Evolutionary conservation across 2,113 vertebrate species (phyloP).

Genomic region (Centropus bengalensis): DNA sequence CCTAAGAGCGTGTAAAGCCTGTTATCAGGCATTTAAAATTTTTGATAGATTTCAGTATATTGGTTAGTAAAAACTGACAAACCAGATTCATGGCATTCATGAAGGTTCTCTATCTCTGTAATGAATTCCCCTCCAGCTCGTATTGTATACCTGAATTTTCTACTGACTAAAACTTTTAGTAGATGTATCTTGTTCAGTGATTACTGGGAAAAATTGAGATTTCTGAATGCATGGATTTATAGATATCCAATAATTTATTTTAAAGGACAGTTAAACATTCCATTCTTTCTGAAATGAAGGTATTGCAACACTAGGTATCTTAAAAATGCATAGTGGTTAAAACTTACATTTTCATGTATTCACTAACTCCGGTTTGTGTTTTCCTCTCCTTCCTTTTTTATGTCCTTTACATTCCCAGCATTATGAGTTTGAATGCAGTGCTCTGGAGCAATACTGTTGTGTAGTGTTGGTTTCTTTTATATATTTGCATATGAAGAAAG

Average conservation of each 20-base stretch:
- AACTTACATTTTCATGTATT: not conserved
- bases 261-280: not conserved
- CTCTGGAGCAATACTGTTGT: not conserved
- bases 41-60: not conserved
- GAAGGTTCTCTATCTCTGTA: not conserved
- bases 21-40: not conserved
- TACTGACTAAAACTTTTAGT: not conserved
- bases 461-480: not conserved
- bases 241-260: not conserved
- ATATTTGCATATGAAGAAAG: not conserved
- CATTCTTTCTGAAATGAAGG: not conserved
- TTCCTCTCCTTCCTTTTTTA: not conserved
- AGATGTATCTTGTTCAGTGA: not conserved
- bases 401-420: not conserved
- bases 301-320: not conserved
- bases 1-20: not conserved
- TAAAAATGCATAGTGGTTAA: not conserved
- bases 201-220: not conserved
- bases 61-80: not conserved
- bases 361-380: not conserved
- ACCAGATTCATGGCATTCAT: not conserved
- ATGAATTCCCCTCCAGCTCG: rapidly evolving
- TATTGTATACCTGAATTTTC: not conserved
- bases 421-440: not conserved
- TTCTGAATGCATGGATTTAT: not conserved